phyloP scores from a whole-genome alignment of 2,113 vertebrate species.

The Bettongia penicillata region DNA sequence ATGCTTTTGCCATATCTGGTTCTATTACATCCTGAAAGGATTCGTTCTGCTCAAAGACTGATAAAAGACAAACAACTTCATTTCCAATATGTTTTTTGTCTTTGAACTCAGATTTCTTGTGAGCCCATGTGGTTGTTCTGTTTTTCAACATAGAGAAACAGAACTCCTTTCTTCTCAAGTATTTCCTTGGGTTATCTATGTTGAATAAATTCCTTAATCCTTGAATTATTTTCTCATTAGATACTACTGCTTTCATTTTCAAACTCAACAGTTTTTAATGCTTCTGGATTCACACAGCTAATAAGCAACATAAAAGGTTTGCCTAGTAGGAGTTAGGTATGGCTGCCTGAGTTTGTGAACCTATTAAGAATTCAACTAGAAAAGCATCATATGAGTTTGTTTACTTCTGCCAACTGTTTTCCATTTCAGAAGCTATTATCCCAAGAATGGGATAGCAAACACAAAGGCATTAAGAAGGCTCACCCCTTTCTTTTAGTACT shows the following conservation, averaged over 20 bases:
- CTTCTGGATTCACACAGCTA: not conserved
- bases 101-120: not conserved
- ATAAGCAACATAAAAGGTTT: not conserved
- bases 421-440: not conserved
- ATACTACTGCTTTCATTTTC: not conserved
- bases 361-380: not conserved
- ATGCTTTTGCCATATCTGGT: not conserved
- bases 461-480: no score
- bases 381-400: not conserved
- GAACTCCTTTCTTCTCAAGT: accelerated
- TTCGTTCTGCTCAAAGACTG: not conserved
- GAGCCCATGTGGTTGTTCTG: not conserved
- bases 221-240: not conserved
- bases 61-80: not conserved
- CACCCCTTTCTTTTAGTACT: accelerated
- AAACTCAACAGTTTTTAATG: not conserved
- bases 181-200: not conserved
- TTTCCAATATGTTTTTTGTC: not conserved
- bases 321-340: not conserved
- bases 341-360: not conserved
- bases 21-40: not conserved
- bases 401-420: not conserved
- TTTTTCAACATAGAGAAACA: not conserved
- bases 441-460: not conserved
- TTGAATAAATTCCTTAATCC: not conserved